Conservation (phyloP, 2,888 invertebrate species). For the Bombylius major region DNA sequence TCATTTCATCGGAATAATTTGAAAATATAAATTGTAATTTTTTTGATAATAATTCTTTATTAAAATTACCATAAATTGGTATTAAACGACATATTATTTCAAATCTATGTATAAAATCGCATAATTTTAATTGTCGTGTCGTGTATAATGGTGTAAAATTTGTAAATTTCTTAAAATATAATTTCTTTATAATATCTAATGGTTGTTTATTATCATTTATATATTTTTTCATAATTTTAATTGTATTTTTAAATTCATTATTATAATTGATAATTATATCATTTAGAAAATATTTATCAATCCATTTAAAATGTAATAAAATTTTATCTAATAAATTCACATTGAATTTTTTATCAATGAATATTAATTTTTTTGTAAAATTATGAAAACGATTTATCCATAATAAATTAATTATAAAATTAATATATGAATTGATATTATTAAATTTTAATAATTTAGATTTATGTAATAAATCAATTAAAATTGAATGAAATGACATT, state of each 20-base stretch:
- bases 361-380: slow-evolving; percentile 23
- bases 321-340: slow-evolving; percentile 48
- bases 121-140: slow-evolving; percentile 10
- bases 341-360: slow-evolving; percentile 31
- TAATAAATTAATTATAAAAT: slow-evolving; percentile 22
- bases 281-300: slow-evolving; percentile 48
- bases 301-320: slow-evolving; percentile 61
- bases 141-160: slow-evolving; percentile 14
- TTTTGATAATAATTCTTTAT: slow-evolving; percentile 18
- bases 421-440: slow-evolving; percentile 19
- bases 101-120: slow-evolving; percentile 20
- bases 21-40: slow-evolving; percentile 15
- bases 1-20: slow-evolving; percentile 1
- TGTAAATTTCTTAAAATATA: slow-evolving; percentile 11
- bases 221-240: slow-evolving; percentile 20
- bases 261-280: slow-evolving; percentile 14
- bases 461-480: slow-evolving; percentile 17
- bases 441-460: slow-evolving; percentile 17
- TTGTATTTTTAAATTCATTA: slow-evolving; percentile 15
- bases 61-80: slow-evolving; percentile 25
- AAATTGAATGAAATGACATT: slow-evolving; percentile 13
- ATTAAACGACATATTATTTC: slow-evolving; percentile 22
- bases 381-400: slow-evolving; percentile 31
- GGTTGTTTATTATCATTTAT: slow-evolving; percentile 13
- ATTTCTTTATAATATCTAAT: slow-evolving; percentile 13